Evolutionary conservation across 2,888 invertebrate genomes (phyloP).

Genomic region (Andrena bucephala): DNA sequence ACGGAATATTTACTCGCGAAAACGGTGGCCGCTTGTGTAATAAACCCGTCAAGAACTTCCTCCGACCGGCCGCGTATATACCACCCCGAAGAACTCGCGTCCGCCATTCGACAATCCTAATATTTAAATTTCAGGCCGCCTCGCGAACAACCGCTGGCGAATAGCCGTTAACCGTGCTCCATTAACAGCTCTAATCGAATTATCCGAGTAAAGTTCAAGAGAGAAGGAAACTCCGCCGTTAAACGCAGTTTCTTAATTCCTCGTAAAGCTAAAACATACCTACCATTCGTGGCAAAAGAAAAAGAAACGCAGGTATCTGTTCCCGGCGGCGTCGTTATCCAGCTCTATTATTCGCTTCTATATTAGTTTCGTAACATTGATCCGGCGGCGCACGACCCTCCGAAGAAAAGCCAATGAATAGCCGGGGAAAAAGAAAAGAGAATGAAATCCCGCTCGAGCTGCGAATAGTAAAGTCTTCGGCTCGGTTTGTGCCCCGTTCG

Average conservation of each 20-base stretch:
- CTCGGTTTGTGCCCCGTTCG: not conserved
- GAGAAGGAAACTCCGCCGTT: not conserved
- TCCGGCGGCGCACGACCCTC: constrained; percentile 1
- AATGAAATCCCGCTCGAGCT: not conserved
- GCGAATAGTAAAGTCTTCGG: constrained; percentile 24
- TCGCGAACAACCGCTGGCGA: not conserved
- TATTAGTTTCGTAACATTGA: constrained; percentile 12
- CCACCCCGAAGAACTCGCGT: constrained; percentile 1
- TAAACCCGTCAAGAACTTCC: constrained; percentile 53
- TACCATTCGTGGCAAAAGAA: not conserved
- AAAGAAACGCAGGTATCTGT: not conserved
- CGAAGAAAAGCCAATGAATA: constrained; percentile 18
- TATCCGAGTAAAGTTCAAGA: not conserved
- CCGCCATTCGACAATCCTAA: constrained; percentile 13
- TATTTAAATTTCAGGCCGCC: constrained; percentile 31
- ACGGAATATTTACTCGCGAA: constrained; percentile 47
- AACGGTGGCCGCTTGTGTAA: constrained; percentile 41
- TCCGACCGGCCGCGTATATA: constrained; percentile 18
- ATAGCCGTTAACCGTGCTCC: constrained; percentile 19
- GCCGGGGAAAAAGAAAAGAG: not conserved
- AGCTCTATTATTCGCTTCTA: constrained; percentile 6
- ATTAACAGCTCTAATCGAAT: constrained; percentile 26
- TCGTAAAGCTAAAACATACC: constrained; percentile 13
- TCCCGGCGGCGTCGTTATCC: constrained; percentile 15
- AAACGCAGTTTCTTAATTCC: constrained; percentile 13